Percentiles rank a stretch among this genome's conserved stretches.
Conservation (phyloP, 2,797 vertebrate genomes). For the Fistularia tabacaria region DNA sequence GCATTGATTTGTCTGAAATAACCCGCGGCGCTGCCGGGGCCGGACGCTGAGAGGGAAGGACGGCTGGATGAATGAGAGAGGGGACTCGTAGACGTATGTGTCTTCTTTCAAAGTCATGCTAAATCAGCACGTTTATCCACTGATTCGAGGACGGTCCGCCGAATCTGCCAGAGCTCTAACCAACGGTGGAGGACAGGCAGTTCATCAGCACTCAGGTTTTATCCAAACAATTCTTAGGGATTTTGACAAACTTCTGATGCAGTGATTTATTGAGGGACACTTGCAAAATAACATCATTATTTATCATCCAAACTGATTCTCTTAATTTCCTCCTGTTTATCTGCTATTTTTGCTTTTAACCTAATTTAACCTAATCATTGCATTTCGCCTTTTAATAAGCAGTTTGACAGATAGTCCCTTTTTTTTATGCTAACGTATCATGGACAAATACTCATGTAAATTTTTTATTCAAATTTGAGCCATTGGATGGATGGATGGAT, state of each 20-base stretch:
- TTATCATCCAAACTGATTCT: no score
- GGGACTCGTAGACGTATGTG: background rate
- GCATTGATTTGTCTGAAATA: conserved; percentile 52
- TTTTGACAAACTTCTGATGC: background rate
- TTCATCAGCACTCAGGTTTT: background rate
- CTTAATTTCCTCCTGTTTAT: no score
- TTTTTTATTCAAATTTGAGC: no score
- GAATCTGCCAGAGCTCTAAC: background rate
- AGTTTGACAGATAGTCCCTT: no score
- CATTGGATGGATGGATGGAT: no score
- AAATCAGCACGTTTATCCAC: conserved; percentile 1
- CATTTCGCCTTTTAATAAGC: no score
- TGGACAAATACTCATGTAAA: no score
- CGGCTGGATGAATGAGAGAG: conserved; percentile 12
- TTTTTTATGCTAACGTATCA: no score
- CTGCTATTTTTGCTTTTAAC: no score
- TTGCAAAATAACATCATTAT: no score
- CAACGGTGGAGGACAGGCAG: background rate
- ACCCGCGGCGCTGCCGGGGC: conserved; percentile 22
- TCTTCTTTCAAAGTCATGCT: conserved; percentile 4
- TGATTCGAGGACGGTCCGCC: conserved; percentile 3
- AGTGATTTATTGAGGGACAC: no score
- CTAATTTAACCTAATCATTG: no score
- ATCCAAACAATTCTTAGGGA: background rate
- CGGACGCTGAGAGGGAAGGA: background rate